Base-by-base conservation (phyloP, 2,113 vertebrate species). In the Larimichthys crocea region DNA sequence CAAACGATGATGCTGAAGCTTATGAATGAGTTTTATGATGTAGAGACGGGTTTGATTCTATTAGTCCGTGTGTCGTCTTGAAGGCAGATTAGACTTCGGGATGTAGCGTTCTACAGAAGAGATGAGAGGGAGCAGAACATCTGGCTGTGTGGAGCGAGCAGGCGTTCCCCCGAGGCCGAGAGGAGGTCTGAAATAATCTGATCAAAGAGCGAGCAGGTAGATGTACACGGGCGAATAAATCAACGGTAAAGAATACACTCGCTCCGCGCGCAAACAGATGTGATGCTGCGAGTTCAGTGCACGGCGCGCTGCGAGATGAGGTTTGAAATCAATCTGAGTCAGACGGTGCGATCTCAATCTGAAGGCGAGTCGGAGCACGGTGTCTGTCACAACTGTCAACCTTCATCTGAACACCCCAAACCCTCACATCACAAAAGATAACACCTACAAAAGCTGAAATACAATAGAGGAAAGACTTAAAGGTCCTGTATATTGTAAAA, bases 171-270 rank as follows among this genome's bases (percentile, higher is more conserved):
- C 12, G 14, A 69, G 82, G 74, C 66, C 14, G 35, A 46, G 76
- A 76, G 70, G 65, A 76, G 64, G 57, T 76, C 16, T 64, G 67
- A 69, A 70, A 46, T 79, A 66, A 84, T 74, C 83, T 57, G 29
- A 90, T 90, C 84, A 87, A 82, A 90, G 81, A 76, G 31, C 53
- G 62, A 74, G 65, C 65, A 60, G 60, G 60, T 61, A 55, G 56
- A 60, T 24, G 22, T 26, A 49, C 73, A 48, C 85, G 56, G 48
- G 26, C 48, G 44, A 62, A 74, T 52, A 11, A 79, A 59, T 12
- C 49, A 53, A 1, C 20, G 15, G 69, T 5, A 44, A 40, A 49
- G 19, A 70, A 19, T 15, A 50, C 15, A 12, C 5, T 19, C 55
- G 16, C 1, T 17, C 62, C 31, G 40, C 10, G 63, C 53, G 29